These are phyloP conservation scores for Tetragnatha versicolor DNA, from an alignment of 1,140 invertebrate species.

Conservation along the genomic window DNA sequence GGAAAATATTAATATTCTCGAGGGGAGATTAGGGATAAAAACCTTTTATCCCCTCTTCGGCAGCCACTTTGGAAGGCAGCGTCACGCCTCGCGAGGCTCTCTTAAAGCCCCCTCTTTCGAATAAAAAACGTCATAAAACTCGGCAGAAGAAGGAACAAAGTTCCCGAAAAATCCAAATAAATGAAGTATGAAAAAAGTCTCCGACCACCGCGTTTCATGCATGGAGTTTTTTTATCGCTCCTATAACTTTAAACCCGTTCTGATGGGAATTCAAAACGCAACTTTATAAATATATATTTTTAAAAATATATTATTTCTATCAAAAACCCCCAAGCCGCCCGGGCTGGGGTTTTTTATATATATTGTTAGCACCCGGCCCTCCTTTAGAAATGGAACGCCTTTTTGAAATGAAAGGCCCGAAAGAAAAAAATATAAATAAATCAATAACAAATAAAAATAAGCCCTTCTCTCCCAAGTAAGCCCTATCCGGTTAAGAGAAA, in stretches of 20 bases:
- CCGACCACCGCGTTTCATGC: constrained; percentile 37
- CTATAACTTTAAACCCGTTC: constrained; percentile 44
- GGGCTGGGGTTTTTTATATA: neutral
- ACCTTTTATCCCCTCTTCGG: neutral
- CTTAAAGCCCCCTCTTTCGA: constrained; percentile 19
- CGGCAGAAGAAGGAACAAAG: neutral
- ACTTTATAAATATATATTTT: constrained; percentile 54
- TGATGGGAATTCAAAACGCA: constrained; percentile 40
- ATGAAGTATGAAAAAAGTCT: constrained; percentile 2
- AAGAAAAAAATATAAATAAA: constrained; percentile 48
- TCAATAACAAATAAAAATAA: constrained; percentile 50
- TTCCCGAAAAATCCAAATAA: constrained; percentile 1
- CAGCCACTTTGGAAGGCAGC: neutral
- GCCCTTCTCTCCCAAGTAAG: constrained; percentile 1
- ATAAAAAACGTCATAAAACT: constrained; percentile 30
- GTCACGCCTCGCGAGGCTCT: neutral
- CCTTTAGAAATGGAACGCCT: neutral
- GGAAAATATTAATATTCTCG: neutral
- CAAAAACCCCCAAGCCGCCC: neutral
- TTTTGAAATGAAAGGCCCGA: constrained; percentile 38
- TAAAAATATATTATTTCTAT: constrained; percentile 46
- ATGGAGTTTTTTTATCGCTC: constrained; percentile 39
- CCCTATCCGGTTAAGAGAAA: constrained; percentile 32
- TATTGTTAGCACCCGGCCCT: constrained; percentile 16
- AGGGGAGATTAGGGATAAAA: neutral